Evolutionary conservation across 1,140 invertebrate species (phyloP).

Genomic region (Listronotus oregonensis): DNA sequence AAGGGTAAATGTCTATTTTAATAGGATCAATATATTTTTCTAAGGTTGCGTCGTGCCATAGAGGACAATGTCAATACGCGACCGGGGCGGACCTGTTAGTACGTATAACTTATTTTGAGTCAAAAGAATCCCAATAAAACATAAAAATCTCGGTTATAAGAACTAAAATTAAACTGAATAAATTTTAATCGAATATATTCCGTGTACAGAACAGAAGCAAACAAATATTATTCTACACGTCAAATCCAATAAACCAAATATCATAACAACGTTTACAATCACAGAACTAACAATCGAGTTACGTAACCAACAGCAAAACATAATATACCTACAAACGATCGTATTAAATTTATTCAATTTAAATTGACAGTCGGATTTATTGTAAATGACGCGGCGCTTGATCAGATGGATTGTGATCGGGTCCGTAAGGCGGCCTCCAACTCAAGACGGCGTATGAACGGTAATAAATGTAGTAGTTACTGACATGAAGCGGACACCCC

Average conservation of each 20-base stretch:
- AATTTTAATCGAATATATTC: no score
- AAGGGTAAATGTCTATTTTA: no score
- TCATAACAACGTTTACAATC: background rate
- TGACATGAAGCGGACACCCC: constrained; percentile 39
- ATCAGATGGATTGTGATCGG: constrained; percentile 25
- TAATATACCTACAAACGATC: constrained; percentile 19
- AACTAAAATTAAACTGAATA: no score
- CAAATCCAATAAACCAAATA: constrained; percentile 7
- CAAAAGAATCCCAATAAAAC: no score
- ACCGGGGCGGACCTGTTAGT: no score
- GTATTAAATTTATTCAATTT: constrained; percentile 34
- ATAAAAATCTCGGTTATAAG: no score
- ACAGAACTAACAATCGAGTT: background rate
- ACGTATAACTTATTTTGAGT: no score
- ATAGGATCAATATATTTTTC: no score
- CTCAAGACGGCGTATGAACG: constrained; percentile 18
- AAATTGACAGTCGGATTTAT: constrained; percentile 37
- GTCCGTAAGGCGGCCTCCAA: constrained; percentile 18
- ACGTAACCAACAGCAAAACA: constrained; percentile 22
- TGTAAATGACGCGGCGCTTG: constrained; percentile 35
- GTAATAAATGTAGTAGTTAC: constrained; percentile 40
- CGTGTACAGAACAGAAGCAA: constrained; percentile 5
- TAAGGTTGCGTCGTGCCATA: no score
- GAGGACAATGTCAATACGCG: no score
- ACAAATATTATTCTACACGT: constrained; percentile 13